Evolutionary conservation across 2,888 invertebrate genomes (phyloP), one percentile per base, ranked within the genome.

Genomic region (Carcina quercana): DNA sequence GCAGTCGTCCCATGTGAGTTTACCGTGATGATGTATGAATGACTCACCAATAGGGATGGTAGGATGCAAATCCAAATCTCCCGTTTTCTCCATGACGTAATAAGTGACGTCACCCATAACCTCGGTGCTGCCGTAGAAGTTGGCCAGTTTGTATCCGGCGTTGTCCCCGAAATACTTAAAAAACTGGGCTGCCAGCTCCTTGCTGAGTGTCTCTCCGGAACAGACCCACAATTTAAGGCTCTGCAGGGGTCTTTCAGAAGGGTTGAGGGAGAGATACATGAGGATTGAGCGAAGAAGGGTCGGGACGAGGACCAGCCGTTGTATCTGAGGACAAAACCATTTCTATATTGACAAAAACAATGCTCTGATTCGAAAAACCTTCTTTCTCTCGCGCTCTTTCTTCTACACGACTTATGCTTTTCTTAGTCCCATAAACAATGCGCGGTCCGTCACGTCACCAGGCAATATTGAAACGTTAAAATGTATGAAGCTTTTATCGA

Each of bases 101-200:
- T 88, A 95, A 0, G 95, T 94, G 2, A 96, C 94, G 59, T 95
- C 96, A 0, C 94, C 96, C 91, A 95, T 95, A 1, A 95, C 90
- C 66, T 96, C 96, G 0, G 96, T 95, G 44, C 95, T 94, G 0
- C 96, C 96, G 54, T 95, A 96, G 59, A 95, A 95, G 61, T 96
- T 96, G 31, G 93, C 94, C 22, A 96, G 71, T 10, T 86, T 82
- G 40, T 91, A 89, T 1, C 71, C 75, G 1, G 79, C 70, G 6
- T 87, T 85, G 33, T 86, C 86, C n/a, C 87, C 82, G 43, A 94
- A 94, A 42, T 89, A 87, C 19, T 87, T 80, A 64, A 94, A 94
- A 78, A 95, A 96, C 49, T 91, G 88, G 21, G 86, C 73, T 0
- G 92, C 92, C 17, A 95, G 67, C 0, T 90, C 85, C 4, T 89